A percentile compares a stretch with the other conserved stretches of the same genome.
Evolutionary conservation across 2,113 vertebrate genomes (phyloP).

Genomic region (Laterallus jamaicensis): DNA sequence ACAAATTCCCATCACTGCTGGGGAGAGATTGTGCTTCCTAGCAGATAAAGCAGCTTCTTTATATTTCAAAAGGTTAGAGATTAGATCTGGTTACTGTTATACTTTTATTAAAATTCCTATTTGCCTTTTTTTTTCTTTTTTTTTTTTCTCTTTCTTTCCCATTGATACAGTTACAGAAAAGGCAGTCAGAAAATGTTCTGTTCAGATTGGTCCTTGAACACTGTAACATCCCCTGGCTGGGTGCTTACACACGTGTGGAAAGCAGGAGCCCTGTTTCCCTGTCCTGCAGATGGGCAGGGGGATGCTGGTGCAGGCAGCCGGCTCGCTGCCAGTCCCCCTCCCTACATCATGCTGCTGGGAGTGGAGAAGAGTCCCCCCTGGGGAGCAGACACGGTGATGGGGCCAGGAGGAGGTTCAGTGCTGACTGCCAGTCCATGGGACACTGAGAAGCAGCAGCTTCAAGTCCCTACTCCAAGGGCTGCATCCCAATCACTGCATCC

Average conservation of each 20-base stretch:
- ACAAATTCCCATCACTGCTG: conserved; percentile 52
- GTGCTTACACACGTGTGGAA: neutral
- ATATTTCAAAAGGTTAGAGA: conserved; percentile 62
- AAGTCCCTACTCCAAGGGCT: neutral
- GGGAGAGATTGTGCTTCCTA: conserved; percentile 27
- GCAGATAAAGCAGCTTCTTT: conserved; percentile 44
- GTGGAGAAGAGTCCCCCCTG: neutral
- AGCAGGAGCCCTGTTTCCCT: neutral
- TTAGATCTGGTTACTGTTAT: conserved; percentile 46
- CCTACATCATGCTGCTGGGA: fast-evolving
- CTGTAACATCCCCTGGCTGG: neutral
- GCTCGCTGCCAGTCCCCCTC: neutral
- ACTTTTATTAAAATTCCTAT: conserved; percentile 59
- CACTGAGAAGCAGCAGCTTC: neutral
- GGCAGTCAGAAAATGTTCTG: neutral
- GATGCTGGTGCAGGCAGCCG: neutral
- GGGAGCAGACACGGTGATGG: neutral
- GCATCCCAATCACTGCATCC: too few species aligned
- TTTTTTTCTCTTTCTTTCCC: too few species aligned
- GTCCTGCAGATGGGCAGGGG: neutral
- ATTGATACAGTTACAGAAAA: conserved; percentile 16
- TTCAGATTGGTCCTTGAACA: neutral
- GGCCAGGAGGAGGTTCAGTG: neutral
- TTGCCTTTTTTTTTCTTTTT: conserved; percentile 20
- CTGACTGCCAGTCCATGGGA: neutral